phyloP scores from a whole-genome alignment of 2,113 vertebrate species.

The Castor canadensis region DNA sequence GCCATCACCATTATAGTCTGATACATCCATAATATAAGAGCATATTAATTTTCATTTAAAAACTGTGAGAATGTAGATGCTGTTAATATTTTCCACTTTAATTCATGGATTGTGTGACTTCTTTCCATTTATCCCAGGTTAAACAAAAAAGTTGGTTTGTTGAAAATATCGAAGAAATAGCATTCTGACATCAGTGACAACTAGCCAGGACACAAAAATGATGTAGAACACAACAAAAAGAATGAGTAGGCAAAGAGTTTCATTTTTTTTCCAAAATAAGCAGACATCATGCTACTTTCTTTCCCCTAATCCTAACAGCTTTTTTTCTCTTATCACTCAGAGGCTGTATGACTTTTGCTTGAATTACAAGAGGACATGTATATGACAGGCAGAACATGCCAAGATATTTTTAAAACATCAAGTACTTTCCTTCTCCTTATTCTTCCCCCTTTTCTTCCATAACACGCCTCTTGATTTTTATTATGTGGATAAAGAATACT shows the following conservation, averaged over 20 bases:
- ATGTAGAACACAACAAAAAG: neutral
- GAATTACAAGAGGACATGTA: neutral
- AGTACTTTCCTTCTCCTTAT: neutral
- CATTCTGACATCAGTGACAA: neutral
- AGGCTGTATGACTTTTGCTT: neutral
- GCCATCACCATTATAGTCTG: neutral
- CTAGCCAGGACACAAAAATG: neutral
- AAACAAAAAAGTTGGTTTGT: neutral
- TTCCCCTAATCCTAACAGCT: neutral
- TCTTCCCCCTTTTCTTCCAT: neutral
- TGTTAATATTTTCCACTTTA: neutral
- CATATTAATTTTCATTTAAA: conserved; percentile 11
- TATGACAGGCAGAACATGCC: neutral
- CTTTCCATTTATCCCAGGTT: neutral
- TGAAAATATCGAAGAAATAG: neutral
- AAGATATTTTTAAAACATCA: neutral
- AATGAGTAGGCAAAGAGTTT: neutral
- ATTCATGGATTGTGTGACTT: neutral
- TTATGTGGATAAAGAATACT: no score
- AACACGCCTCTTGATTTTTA: neutral
- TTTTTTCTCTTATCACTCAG: neutral
- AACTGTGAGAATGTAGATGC: neutral
- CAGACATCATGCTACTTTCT: neutral
- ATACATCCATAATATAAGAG: neutral
- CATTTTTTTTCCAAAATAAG: neutral